A percentile compares a stretch with the other conserved stretches of the same genome.
These are phyloP conservation scores for Eustalomyia histrio DNA, from an alignment of 2,888 invertebrate species.

Conservation along the genomic window DNA sequence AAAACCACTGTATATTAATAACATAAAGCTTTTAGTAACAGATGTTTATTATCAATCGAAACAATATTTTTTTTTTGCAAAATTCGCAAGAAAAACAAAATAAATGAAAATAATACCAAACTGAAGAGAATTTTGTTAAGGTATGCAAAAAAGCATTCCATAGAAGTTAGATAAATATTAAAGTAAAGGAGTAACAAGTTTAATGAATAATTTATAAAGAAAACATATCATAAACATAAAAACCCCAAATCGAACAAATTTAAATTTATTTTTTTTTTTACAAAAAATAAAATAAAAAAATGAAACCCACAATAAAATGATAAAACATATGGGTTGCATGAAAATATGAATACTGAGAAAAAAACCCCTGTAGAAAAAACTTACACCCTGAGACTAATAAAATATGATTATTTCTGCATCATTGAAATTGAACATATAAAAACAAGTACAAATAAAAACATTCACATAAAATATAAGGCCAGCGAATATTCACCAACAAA, in stretches of 20 bases:
- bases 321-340: too few relatives aligned
- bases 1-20: neutral
- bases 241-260: neutral
- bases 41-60: neutral
- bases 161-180: neutral
- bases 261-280: too few relatives aligned
- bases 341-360: too few relatives aligned
- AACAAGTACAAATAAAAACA: neutral
- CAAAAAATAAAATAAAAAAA: too few relatives aligned
- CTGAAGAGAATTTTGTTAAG: neutral
- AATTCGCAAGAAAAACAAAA: neutral
- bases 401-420: constrained; percentile 47
- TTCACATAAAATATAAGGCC: neutral
- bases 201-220: constrained; percentile 35
- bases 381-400: constrained; percentile 36
- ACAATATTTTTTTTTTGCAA: constrained; percentile 6
- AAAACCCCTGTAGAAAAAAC: neutral
- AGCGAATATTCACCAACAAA: constrained; percentile 17
- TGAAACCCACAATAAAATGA: too few relatives aligned
- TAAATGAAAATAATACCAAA: neutral
- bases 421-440: constrained; percentile 8
- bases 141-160: neutral
- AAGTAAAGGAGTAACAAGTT: constrained; percentile 27
- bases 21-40: neutral
- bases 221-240: constrained; percentile 9